These are phyloP conservation scores for Euzetes globulus DNA, from an alignment of 2,888 invertebrate genomes.

Conservation along the genomic window DNA sequence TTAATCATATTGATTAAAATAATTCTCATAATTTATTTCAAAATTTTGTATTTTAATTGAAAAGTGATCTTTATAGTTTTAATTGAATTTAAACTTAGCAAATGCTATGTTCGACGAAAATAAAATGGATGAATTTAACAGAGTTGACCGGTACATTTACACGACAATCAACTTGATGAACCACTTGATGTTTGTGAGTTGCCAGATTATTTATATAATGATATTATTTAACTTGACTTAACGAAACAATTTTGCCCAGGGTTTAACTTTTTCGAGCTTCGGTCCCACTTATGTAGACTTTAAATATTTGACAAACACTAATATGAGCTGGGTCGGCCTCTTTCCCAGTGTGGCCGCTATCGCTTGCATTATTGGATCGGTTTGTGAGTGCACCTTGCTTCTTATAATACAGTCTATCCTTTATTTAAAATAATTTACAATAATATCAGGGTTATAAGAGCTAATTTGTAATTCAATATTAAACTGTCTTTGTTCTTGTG, in stretches of 20 bases:
- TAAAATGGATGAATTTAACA: background rate
- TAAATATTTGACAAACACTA: background rate
- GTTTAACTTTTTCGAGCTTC: background rate
- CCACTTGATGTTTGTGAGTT: background rate
- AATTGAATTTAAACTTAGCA: too few species aligned
- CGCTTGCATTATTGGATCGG: background rate
- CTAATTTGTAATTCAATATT: too few species aligned
- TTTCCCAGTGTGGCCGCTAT: background rate
- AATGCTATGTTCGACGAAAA: background rate
- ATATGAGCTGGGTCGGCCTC: background rate
- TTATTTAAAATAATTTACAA: background rate
- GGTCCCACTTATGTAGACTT: background rate
- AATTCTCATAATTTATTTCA: too few species aligned
- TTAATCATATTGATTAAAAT: too few species aligned
- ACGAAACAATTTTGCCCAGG: background rate
- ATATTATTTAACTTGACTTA: background rate
- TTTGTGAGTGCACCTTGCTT: background rate
- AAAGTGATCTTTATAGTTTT: too few species aligned
- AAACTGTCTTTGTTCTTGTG: too few species aligned
- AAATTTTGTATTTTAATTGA: too few species aligned
- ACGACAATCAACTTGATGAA: background rate
- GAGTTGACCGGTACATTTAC: background rate
- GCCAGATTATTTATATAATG: too few species aligned
- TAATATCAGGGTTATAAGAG: too few species aligned
- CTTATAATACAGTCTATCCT: background rate